Evolutionary conservation across 2,888 invertebrate genomes (phyloP), one percentile per base, ranked within the genome.

Genomic region (Trimorus sp.): DNA sequence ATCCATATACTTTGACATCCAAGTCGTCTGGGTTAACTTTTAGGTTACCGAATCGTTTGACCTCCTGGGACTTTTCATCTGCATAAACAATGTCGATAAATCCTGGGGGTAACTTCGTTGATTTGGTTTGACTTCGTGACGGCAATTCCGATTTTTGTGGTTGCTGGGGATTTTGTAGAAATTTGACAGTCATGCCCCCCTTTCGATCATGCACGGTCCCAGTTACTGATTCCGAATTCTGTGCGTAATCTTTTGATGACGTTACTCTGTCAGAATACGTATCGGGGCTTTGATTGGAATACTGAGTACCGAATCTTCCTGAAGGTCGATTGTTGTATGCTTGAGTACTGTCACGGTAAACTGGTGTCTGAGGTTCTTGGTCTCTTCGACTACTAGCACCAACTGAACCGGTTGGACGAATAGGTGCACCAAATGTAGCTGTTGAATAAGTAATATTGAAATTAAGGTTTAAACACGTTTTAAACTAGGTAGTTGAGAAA

Each of bases 61-160:
- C 65, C 16, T 80, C 85, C 8, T 84, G 78, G 37, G 81, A 79
- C 15, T 84, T 85, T 5, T 85, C 86, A 63, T 87, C 87, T 14
- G 89, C 88, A 60, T 91, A 91, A 15, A 90, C 83, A 15, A 91
- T 89, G 37, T 91, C 91, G n/a, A 91, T 86, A 63, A 86, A 91
- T 38, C 89, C 89, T 0, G 89, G 86, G 12, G 85, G 87, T 58
- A 85, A 71, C 51, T 88, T 87, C 53, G 16, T 26, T 26, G 26
- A 26, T 4, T 26, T 26, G 26, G 26, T 51, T 54, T 73, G 63
- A n/a, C 38, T 69, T 66, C 36, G 70, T 15, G 79, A 58, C 14
- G 59, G 38, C 36, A 62, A 51, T 66, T 75, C 62, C 1, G 75
- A 56, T 45, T 75, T 66, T 63, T 65, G 71, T 7, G 58, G 49